Evolutionary conservation across 2,888 invertebrate genomes (phyloP).

Genomic region (Eupithecia subumbrata): DNA sequence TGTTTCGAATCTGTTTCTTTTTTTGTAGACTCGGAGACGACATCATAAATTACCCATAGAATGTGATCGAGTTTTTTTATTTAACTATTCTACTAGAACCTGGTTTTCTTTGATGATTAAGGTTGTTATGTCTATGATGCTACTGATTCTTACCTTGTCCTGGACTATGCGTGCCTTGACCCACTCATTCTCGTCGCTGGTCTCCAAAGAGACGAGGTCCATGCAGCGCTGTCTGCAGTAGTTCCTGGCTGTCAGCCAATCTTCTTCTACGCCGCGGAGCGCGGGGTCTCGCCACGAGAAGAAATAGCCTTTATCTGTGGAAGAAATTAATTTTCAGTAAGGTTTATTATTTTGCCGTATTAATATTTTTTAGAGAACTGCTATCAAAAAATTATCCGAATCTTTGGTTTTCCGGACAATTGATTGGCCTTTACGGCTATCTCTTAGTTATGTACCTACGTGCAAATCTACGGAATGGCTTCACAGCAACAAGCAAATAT

Average conservation of each 20-base stretch:
- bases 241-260: slow-evolving; percentile 94
- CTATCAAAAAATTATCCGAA: background rate
- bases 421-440: background rate
- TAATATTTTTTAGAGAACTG: background rate
- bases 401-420: background rate
- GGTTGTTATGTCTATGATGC: background rate
- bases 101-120: background rate
- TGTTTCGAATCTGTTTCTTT: slow-evolving; percentile 48
- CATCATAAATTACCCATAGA: background rate
- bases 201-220: slow-evolving; percentile 94
- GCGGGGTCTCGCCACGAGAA: slow-evolving; percentile 94
- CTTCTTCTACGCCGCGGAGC: slow-evolving; percentile 89
- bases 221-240: slow-evolving; percentile 95
- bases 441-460: background rate
- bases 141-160: slow-evolving; percentile 85
- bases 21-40: slow-evolving; percentile 20
- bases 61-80: background rate
- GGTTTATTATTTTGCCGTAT: background rate
- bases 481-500: background rate
- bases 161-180: slow-evolving; percentile 90
- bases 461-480: background rate
- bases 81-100: background rate
- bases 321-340: background rate
- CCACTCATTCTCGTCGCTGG: slow-evolving; percentile 94
- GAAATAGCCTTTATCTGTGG: slow-evolving; percentile 89